Evolutionary conservation across 2,888 invertebrate genomes (phyloP).

Genomic region (Drosophila villosipedis): DNA sequence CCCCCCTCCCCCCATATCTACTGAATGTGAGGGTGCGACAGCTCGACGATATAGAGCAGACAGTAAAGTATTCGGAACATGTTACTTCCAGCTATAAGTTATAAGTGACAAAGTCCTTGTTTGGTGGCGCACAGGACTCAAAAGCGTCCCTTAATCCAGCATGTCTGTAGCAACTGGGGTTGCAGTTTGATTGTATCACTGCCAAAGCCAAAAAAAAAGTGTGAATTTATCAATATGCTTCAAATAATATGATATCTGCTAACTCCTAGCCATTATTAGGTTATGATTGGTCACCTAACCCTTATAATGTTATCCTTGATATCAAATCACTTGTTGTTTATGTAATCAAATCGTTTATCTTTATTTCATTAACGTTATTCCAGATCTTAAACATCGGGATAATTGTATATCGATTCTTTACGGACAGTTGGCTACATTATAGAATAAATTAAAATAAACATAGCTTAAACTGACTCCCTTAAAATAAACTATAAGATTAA

Average conservation of each 20-base stretch:
- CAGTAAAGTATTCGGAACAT: slow-evolving; percentile 4
- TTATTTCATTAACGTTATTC: neutral
- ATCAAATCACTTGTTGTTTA: neutral
- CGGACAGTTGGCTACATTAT: no score
- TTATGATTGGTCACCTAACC: neutral
- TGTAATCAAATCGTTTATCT: neutral
- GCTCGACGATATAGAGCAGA: neutral
- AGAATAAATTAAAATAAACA: no score
- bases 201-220: neutral
- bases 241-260: neutral
- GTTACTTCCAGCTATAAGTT: neutral
- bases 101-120: slow-evolving; percentile 2
- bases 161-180: neutral
- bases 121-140: neutral
- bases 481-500: no score
- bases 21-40: slow-evolving; percentile 27
- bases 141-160: slow-evolving; percentile 1
- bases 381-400: neutral
- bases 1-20: neutral
- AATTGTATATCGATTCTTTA: neutral
- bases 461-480: no score
- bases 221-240: slow-evolving; percentile 5
- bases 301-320: neutral
- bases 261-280: neutral
- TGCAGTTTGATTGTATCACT: slow-evolving; percentile 1